Percentiles rank a stretch among this genome's conserved stretches.
phyloP scores from a whole-genome alignment of 2,797 vertebrate species.

The Sitta carolinensis region DNA sequence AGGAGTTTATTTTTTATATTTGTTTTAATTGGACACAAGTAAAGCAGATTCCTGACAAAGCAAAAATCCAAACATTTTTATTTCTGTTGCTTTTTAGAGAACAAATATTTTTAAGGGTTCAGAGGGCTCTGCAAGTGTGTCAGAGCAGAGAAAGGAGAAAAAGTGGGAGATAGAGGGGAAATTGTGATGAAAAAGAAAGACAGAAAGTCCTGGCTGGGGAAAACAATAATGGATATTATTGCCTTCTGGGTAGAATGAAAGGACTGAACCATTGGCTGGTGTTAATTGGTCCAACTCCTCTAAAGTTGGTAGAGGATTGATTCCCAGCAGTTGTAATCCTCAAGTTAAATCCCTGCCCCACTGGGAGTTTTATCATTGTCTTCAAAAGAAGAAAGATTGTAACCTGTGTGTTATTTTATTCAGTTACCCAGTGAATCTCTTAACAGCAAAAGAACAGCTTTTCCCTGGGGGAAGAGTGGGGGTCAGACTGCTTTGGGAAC shows the following conservation, averaged over 20 bases:
- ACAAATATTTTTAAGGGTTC: constrained; percentile 27
- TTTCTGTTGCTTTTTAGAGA: background rate
- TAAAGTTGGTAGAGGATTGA: constrained; percentile 36
- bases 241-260: constrained; percentile 23
- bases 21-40: background rate
- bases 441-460: background rate
- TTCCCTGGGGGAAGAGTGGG: background rate
- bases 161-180: background rate
- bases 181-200: background rate
- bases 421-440: background rate
- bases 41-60: constrained; percentile 6
- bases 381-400: constrained; percentile 22
- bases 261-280: constrained; percentile 4
- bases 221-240: constrained; percentile 22
- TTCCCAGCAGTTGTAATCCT: constrained; percentile 42
- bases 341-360: constrained; percentile 10
- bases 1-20: constrained; percentile 19
- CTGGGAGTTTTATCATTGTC: constrained; percentile 26
- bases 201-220: background rate
- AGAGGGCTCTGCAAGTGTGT: background rate
- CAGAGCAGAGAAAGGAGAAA: background rate
- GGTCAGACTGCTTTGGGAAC: background rate
- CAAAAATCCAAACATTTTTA: background rate
- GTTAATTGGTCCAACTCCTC: constrained; percentile 45
- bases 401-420: constrained; percentile 5